phyloP scores from a whole-genome alignment of 2,113 vertebrate genomes.

The Rutilus rutilus region DNA sequence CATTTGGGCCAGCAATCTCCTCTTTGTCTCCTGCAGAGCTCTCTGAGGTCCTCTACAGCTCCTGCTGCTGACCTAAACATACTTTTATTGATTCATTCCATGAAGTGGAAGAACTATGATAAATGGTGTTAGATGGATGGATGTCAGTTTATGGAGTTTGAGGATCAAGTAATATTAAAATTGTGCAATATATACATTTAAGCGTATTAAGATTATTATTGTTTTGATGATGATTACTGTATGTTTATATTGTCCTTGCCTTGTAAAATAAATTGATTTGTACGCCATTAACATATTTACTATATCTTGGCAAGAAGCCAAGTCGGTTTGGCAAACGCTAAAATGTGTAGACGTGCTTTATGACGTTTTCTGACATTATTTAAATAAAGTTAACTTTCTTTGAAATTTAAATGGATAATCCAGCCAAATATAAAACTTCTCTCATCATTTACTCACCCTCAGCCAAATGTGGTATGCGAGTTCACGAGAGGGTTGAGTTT shows the following conservation, averaged over 20 bases:
- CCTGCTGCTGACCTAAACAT: conserved; percentile 36
- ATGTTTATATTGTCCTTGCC: no score
- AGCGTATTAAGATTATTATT: neutral
- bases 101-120: conserved; percentile 54
- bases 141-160: conserved; percentile 25
- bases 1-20: conserved; percentile 8
- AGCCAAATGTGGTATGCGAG: no score
- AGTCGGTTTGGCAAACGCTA: neutral
- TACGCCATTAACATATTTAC: neutral
- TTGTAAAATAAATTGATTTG: neutral
- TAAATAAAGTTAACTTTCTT: neutral
- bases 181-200: neutral
- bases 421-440: neutral
- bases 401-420: neutral
- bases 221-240: neutral
- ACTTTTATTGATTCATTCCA: conserved; percentile 48
- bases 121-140: conserved; percentile 68
- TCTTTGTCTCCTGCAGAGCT: neutral
- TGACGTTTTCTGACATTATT: neutral
- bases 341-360: neutral
- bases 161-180: neutral
- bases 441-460: conserved; percentile 5
- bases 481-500: neutral
- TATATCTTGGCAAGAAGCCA: neutral
- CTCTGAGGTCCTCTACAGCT: conserved; percentile 12